Evolutionary conservation across 2,797 vertebrate species (phyloP), one percentile per base, ranked within the genome.

Genomic region (Rhodeus uyekii): DNA sequence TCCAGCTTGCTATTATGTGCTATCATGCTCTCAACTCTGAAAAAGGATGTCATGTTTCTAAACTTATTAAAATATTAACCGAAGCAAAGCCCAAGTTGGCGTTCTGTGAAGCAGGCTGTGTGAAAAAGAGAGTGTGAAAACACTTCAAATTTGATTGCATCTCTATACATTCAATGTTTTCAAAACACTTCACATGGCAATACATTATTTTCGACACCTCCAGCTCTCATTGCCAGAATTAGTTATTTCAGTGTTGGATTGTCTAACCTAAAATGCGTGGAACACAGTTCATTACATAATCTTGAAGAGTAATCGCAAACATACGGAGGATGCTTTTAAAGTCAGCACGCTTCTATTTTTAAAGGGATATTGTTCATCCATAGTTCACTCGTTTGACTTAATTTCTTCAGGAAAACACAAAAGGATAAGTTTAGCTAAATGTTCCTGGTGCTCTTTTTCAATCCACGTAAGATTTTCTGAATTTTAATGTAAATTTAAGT

Each of bases 11-110:
- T 76, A 76, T 83, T 87, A 76, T 83, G n/a, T 72, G 39, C 64
- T 69, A 76, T 80, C 83, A 83, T 76, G 77, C 22, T 27, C 60
- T 81, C 67, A 78, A 83, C 55, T 86, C 67, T 65, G 48, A 74
- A 74, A 86, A 76, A 76, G 78, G 46, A 82, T 69, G 34, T 69
- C 78, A 67, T 78, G 78, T 48, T 84, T 73, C 61, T 69, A 80
- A 78, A 44, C 60, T 69, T 69, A 44, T 78, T 76, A 44, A 18
- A 80, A 60, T 53, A 58, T 78, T 65, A 77, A 27, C 53, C 29
- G 22, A 76, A 83, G 85, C 73, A 72, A 80, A 82, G 63, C 63
- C 39, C 60, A 58, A 67, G 50, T 50, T 69, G 69, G 24, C 27
- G 9, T 39, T 65, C 58, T 14, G 4, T 64, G 60, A 74, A 81